Evolutionary conservation across 2,113 vertebrate species (phyloP), one percentile per base, ranked within the genome.

Genomic region (Perca fluviatilis): DNA sequence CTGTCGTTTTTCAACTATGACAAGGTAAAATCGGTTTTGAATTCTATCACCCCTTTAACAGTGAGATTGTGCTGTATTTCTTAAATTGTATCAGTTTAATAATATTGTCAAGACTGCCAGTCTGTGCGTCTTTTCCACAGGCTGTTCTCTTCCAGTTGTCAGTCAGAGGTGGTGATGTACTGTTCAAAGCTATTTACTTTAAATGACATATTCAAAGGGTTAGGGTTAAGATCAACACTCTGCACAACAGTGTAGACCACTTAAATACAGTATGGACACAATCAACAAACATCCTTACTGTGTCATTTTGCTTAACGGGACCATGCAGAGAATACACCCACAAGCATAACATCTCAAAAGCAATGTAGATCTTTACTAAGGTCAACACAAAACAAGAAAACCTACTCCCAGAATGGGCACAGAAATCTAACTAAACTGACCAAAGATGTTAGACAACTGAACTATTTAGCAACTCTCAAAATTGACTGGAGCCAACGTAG

Each of bases 131-230:
- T 21, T 14, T 14, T 73, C 23, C 12, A 47, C 16, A 13, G 40
- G 36, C 25, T 33, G 7, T 50, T 40, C 13, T 16, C 67, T 57
- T 15, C 33, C n/a, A 46, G 43, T 60, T 73, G 70, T 49, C 43
- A 57, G n/a, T 72, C n/a, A 61, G 16, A 58, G 11, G 19, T 23
- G 72, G 30, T 40, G 53, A 65, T 40, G 46, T 63, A 77, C 43
- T n/a, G n/a, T 23, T 63, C 47, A 21, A 46, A 27, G 30, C 58
- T 63, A 3, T 23, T 16, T 16, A 21, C 19, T 15, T 16, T 13
- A 21, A 19, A 6, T 36, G 27, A 53, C 14, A 51, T 68, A 53
- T 33, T 43, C 40, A 43, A 43, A 11, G 40, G 10, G 40, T 43
- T 43, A 43, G 1, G 40, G 40, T 40, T 16, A 18, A 21, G 9